Conservation (phyloP, 2,113 vertebrate species). For the Halcyon malimbica region DNA sequence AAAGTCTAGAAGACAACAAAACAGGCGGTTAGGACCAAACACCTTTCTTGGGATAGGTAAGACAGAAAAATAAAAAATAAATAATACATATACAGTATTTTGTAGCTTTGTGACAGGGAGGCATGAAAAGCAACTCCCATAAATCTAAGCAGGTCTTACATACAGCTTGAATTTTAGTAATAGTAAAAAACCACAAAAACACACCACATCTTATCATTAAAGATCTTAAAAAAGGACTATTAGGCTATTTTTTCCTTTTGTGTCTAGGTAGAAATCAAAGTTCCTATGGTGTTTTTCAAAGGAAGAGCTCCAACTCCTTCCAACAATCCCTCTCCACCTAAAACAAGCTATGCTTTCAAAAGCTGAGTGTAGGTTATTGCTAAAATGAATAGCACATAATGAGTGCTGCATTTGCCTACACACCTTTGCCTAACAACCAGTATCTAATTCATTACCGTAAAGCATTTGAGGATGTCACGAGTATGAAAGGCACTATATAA, state of each 20-base stretch:
- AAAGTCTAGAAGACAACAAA: neutral
- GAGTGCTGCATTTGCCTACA: conserved; percentile 50
- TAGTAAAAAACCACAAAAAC: neutral
- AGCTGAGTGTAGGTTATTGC: conserved; percentile 24
- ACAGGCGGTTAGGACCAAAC: neutral
- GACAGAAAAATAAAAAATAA: neutral
- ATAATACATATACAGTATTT: neutral
- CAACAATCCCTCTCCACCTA: neutral
- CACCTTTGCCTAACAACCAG: conserved; percentile 32
- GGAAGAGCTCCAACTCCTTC: neutral
- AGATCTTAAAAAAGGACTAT: neutral
- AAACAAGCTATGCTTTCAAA: conserved; percentile 4
- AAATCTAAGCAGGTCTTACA: neutral
- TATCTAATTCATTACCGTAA: conserved; percentile 54
- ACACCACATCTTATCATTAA: neutral
- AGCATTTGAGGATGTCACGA: neutral
- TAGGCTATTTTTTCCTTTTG: neutral
- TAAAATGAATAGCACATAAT: conserved; percentile 45
- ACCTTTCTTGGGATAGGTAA: neutral
- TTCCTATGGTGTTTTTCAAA: neutral
- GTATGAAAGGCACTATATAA: conserved; percentile 15
- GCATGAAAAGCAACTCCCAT: neutral
- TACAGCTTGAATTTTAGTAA: neutral
- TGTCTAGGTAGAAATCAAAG: neutral
- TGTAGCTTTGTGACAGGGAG: neutral